Base-by-base conservation (phyloP, 2,888 invertebrate species). In the Protonemura montana region DNA sequence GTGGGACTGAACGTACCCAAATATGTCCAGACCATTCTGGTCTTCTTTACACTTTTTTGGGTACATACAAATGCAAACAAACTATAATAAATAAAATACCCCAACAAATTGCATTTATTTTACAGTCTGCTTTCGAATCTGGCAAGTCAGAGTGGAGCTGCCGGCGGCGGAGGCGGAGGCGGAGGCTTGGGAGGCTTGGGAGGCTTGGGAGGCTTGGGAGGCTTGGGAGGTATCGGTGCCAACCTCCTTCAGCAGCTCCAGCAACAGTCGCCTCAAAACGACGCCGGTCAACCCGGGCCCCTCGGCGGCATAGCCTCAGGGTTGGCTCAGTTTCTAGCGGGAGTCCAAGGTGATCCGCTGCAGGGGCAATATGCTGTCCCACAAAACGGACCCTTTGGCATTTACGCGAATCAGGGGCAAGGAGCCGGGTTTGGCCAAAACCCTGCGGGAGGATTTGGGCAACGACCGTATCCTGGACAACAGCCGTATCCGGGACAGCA, bases 241-340 rank as follows among this genome's bases (percentile, higher is more conserved):
- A 82, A 42, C 41, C 42, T 82, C 16, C 82, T 82, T 3, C 84
- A 84, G 29, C 84, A 84, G n/a, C 76, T 76, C 21, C 84, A 84
- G 59, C 84, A 84, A 28, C 30, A 28, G 28, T 29, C 81, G n/a
- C 29, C 30, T 2, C 59, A 59, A 59, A 59, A 21, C 81, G 81
- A 29, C 81, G 76, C 28, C 0, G 84, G 27, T 29, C 26, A 28
- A 10, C 76, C 59, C 59, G 59, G 76, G 13, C 28, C 84, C 27
- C 29, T 76, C 26, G 59, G 28, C 28, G 84, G 84, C 2, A 13
- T 84, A 10, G 84, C 84, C 5, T 26, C 16, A 16, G 84, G 84
- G 26, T 27, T 84, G 27, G 84, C 84, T 13, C 84, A 84, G n/a
- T 84, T 76, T 29, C 76, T 84, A 2, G 59, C 81, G 28, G 81